A percentile compares a stretch with the other conserved stretches of the same genome.
These are phyloP conservation scores for Dryococelus australis DNA, from an alignment of 2,888 invertebrate species.

Conservation along the genomic window DNA sequence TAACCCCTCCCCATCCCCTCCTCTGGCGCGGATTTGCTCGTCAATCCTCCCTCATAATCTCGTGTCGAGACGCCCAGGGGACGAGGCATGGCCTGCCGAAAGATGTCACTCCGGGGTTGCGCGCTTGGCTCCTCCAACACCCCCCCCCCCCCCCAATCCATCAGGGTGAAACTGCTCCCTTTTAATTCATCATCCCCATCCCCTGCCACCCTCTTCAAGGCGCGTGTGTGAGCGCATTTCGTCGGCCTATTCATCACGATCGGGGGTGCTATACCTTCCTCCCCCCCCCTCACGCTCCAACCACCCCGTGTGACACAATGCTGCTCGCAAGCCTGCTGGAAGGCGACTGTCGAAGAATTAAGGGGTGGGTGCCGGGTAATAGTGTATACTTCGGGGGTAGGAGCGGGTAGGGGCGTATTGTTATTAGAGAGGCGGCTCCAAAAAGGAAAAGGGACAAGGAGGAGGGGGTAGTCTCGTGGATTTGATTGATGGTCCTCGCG, in stretches of 20 bases:
- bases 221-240: neutral
- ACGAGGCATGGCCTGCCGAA: neutral
- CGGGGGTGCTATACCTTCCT: neutral
- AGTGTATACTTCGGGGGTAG: neutral
- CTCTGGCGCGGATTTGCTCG: neutral
- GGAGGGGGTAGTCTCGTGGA: neutral
- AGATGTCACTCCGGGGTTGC: neutral
- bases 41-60: neutral
- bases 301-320: neutral
- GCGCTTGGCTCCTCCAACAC: neutral
- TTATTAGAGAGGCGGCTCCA: neutral
- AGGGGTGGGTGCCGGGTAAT: constrained; percentile 1
- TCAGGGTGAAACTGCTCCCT: neutral
- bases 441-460: neutral
- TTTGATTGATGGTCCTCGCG: neutral
- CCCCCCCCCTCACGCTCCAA: neutral
- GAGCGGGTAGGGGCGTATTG: neutral
- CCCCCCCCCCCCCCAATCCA: neutral
- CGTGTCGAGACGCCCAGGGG: neutral
- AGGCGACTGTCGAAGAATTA: neutral
- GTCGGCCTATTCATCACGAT: constrained; percentile 5
- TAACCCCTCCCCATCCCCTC: neutral
- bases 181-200: neutral
- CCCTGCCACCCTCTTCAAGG: neutral
- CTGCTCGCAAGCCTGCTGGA: neutral